Base-by-base conservation (phyloP, 1,140 invertebrate genomes). In the Ips nitidus region DNA sequence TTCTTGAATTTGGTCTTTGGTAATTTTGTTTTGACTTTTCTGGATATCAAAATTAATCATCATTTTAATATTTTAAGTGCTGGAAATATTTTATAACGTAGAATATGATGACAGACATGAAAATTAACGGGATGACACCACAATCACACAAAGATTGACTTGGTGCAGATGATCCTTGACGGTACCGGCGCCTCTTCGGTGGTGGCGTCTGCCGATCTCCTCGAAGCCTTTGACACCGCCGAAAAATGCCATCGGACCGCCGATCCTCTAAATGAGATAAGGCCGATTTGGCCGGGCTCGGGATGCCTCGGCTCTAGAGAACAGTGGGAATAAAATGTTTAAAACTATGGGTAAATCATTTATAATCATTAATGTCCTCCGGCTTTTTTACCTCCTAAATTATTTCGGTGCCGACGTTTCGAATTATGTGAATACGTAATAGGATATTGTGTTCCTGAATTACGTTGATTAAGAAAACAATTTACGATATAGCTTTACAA, bases 181-280 rank as follows among this genome's bases (percentile, higher is more conserved):
- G 41, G 6, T 59, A 61, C 60, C 68, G 68, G 60, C 68, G 63
- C 52, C 64, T 70, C 61, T 60, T 53, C 64, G 70, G 70, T 71
- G 70, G 70, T 65, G 70, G 67, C 70, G 67, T 58, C 64, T 60
- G 64, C 56, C 58, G 52, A 58, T 60, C 59, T 41, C 65, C 50
- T 43, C 61, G 52, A 43, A 61, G 70, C 66, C 70, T 71, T 71
- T 71, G 70, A 71, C 70, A 71, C 64, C 61, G 70, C 70, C 70
- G 70, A 71, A 71, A 71, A 63, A 71, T 71, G 70, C 62, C 70
- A 66, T 66, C 60, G 70, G 65, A 67, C 65, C 64, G 66, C 64
- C 65, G 70, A 71, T 71, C 58, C 52, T 66, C 59, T 41, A 45
- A 52, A 67, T 39, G 42, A 62, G 70, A 71, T 71, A 71, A 71